A percentile compares a stretch with the other conserved stretches of the same genome.
These are phyloP conservation scores for Pangasius macronema DNA, from an alignment of 2,797 vertebrate genomes.

Conservation along the genomic window DNA sequence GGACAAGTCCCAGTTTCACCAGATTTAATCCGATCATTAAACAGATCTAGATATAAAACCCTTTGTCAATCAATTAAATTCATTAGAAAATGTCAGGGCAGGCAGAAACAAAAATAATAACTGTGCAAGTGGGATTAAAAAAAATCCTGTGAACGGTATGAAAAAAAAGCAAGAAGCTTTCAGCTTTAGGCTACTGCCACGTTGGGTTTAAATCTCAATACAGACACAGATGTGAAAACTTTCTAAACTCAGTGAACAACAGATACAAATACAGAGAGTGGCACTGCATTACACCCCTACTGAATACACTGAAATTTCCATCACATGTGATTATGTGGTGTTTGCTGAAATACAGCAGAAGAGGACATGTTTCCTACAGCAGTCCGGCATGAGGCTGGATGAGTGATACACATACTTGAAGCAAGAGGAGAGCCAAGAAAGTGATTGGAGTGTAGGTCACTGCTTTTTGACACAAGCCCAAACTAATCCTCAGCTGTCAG, in stretches of 20 bases:
- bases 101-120: neutral
- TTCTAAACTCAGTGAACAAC: neutral
- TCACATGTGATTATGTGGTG: neutral
- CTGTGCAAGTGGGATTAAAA: neutral
- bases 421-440: neutral
- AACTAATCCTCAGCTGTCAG: constrained; percentile 10
- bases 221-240: neutral
- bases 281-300: neutral
- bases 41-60: too few relatives aligned
- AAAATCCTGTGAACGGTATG: neutral
- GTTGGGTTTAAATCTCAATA: neutral
- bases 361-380: neutral
- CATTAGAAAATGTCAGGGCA: neutral
- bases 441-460: constrained; percentile 28
- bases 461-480: constrained; percentile 30
- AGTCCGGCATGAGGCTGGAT: neutral
- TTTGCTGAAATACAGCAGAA: neutral
- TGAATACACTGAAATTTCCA: neutral
- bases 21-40: too few relatives aligned
- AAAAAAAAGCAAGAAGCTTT: neutral
- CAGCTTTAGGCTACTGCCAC: neutral
- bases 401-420: neutral
- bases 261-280: neutral
- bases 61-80: neutral
- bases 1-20: too few relatives aligned